phyloP scores from a whole-genome alignment of 2,113 vertebrate species.

The human (Homo sapiens) region GRCh38 chr1:246812501-246813000 shows the following conservation, averaged over 20 bases:
- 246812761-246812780: rapidly evolving
- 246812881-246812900: background rate
- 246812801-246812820: no score
- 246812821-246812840: background rate
- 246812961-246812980: no score
- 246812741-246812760: background rate
- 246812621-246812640: background rate
- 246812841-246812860: background rate
- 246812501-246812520: background rate
- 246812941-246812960: no score
- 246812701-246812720: background rate
- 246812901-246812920: background rate
- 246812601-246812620: background rate
- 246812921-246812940: rapidly evolving
- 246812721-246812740: background rate
- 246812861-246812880: background rate
- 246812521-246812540: background rate
- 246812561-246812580: background rate
- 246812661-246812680: background rate
- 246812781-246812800: no score
- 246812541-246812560: background rate
- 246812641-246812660: no score
- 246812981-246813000: rapidly evolving
- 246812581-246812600: background rate
- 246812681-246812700: background rate